Conservation (phyloP, 1,140 invertebrate genomes). For the Drosophila tristis region DNA sequence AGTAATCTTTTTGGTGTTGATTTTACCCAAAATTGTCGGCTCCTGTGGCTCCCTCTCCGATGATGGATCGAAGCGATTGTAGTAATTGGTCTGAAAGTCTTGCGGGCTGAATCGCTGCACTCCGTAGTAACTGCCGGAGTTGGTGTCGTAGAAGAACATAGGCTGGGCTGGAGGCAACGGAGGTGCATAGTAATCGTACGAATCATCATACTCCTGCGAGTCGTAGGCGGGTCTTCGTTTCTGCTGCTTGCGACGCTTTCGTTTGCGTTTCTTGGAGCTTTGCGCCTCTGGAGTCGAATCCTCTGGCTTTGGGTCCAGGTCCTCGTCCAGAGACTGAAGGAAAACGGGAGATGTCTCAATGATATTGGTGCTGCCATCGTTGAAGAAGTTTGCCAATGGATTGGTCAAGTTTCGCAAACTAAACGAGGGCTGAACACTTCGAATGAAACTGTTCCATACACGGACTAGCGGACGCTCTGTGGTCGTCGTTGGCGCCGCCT, state of each 20-base stretch:
- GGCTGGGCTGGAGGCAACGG: slow-evolving; percentile 25
- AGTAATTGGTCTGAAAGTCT: slow-evolving; percentile 42
- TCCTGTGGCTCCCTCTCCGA: slow-evolving; percentile 12
- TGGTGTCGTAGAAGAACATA: slow-evolving; percentile 61
- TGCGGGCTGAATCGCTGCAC: slow-evolving; percentile 49
- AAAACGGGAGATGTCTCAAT: slow-evolving; percentile 65
- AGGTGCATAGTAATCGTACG: slow-evolving; percentile 46
- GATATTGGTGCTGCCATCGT: slow-evolving; percentile 66
- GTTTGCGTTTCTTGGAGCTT: slow-evolving; percentile 59
- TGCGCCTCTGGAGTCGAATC: slow-evolving; percentile 1
- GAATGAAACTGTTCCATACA: slow-evolving; percentile 75
- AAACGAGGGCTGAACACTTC: slow-evolving; percentile 66
- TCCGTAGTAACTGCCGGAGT: slow-evolving; percentile 60
- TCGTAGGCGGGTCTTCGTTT: slow-evolving; percentile 44
- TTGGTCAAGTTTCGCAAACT: slow-evolving; percentile 72
- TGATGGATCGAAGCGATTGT: slow-evolving; percentile 19
- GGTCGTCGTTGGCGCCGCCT: slow-evolving; percentile 44
- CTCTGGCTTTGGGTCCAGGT: slow-evolving; percentile 24
- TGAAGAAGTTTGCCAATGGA: slow-evolving; percentile 71
- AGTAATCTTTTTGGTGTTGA: slow-evolving; percentile 42
- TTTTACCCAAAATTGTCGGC: slow-evolving; percentile 16
- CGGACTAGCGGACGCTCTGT: slow-evolving; percentile 67
- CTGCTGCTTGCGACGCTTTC: slow-evolving; percentile 63
- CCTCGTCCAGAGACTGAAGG: slow-evolving; percentile 28
- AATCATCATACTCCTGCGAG: slow-evolving; percentile 44